Evolutionary conservation across 2,113 vertebrate species (phyloP), one percentile per base, ranked within the genome.

Genomic region (Bubo scandiacus): DNA sequence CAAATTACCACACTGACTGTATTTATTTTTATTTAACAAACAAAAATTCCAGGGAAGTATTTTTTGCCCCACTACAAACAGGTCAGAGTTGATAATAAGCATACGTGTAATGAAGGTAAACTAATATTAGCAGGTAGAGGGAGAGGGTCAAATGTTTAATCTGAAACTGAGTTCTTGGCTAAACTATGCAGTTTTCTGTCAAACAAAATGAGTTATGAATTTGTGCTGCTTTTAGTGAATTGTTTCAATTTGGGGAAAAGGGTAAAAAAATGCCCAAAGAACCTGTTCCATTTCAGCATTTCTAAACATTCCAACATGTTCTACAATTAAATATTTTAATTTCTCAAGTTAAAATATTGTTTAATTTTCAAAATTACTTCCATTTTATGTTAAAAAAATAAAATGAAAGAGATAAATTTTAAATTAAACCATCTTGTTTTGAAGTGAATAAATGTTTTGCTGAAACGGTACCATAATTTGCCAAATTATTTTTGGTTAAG

Each of bases 11-110:
- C 27, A 78, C 22, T 70, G 34, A 32, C 26, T 55, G 8, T 65
- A 38, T 70, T 95, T 87, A 82, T 90, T 88, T 95, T 92, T 90
- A 75, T 94, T 82, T 83, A 91, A 63, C 55, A 79, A 93, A 84
- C 66, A 95, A 58, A 73, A 83, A 82, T 80, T 79, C 66, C 51
- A 73, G 36, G 1, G 3, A 45, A 89, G 45, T 89, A 49, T 79
- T 91, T 29, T 92, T 91, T 93, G 63, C 57, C 59, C 66, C 36
- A 45, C 49, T 82, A 68, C 51, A 70, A 91, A 45, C 62, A 94
- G 67, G 54, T 65, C 84, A 55, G 49, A 58, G 63, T 73, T 94
- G 66, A 30, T 47, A 84, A 73, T 70, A 82, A 95, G 52, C 66
- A 77, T 51, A 55, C 0, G 0, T 65, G 21, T 84, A 71, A 75